Percentiles rank a stretch among this genome's conserved stretches.
These are phyloP conservation scores for Nylanderia fulva DNA, from an alignment of 1,140 invertebrate genomes.

Conservation along the genomic window DNA sequence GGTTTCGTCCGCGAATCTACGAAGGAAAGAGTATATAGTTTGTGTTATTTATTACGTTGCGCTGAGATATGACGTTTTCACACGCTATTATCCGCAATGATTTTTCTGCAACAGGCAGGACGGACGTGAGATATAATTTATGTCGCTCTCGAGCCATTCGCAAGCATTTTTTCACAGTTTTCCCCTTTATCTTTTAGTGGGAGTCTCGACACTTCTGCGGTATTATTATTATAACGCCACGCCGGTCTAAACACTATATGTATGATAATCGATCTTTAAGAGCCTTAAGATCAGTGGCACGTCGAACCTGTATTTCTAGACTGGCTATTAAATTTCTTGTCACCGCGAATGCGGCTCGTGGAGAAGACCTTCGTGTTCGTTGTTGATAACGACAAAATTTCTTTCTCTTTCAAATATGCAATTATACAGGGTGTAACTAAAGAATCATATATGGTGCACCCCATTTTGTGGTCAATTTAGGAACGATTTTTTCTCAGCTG, in stretches of 20 bases:
- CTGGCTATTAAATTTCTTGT: constrained; percentile 75
- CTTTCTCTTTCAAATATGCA: constrained; percentile 17
- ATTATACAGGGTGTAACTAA: too few species aligned
- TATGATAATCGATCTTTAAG: constrained; percentile 76
- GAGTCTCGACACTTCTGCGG: neutral
- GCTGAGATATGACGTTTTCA: too few species aligned
- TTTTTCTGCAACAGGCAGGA: neutral
- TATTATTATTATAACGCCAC: constrained; percentile 68
- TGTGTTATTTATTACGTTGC: neutral
- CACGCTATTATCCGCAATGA: neutral
- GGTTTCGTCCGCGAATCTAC: constrained; percentile 12
- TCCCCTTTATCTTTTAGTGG: neutral
- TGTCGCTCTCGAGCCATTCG: constrained; percentile 8
- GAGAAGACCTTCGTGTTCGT: constrained; percentile 27
- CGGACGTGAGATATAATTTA: neutral
- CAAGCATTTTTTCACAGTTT: constrained; percentile 13
- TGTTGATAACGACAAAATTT: constrained; percentile 21
- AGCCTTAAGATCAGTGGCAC: constrained; percentile 70
- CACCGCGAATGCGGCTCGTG: constrained; percentile 61
- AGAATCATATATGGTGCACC: too few species aligned
- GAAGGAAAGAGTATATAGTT: neutral
- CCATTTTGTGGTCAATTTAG: too few species aligned
- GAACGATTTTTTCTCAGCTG: too few species aligned
- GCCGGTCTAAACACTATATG: constrained; percentile 65
- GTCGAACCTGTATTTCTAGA: constrained; percentile 76